These are phyloP conservation scores for Nesospiza acunhae DNA, from an alignment of 2,113 vertebrate genomes.

Conservation along the genomic window DNA sequence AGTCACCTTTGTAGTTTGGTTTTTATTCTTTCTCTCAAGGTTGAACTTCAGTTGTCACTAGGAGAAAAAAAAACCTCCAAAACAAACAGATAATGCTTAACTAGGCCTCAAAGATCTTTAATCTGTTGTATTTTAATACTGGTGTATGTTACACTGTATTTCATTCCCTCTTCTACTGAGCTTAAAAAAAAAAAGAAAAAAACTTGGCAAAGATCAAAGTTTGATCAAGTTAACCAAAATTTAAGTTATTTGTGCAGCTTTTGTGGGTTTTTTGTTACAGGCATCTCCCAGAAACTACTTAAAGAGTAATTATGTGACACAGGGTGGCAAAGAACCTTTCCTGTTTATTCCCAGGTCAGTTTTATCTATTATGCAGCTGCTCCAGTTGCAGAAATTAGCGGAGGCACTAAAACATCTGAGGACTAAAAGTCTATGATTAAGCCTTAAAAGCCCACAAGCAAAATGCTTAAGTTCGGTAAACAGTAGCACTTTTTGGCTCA, in stretches of 20 bases:
- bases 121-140: neutral
- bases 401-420: neutral
- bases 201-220: neutral
- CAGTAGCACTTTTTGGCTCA: neutral
- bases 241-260: neutral
- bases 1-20: neutral
- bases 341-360: neutral
- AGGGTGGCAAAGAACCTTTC: neutral
- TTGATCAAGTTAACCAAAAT: neutral
- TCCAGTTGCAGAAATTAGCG: neutral
- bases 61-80: neutral
- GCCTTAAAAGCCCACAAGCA: neutral
- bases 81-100: neutral
- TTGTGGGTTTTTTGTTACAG: fast-evolving
- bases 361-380: neutral
- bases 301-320: neutral
- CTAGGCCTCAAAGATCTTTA: neutral
- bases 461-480: neutral
- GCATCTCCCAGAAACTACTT: neutral
- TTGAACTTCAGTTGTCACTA: neutral
- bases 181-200: neutral
- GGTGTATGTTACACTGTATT: neutral
- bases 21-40: neutral
- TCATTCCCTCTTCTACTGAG: neutral
- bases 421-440: neutral